These are phyloP conservation scores for Acanthosepion lycidas DNA, from an alignment of 2,888 invertebrate genomes.

Conservation along the genomic window DNA sequence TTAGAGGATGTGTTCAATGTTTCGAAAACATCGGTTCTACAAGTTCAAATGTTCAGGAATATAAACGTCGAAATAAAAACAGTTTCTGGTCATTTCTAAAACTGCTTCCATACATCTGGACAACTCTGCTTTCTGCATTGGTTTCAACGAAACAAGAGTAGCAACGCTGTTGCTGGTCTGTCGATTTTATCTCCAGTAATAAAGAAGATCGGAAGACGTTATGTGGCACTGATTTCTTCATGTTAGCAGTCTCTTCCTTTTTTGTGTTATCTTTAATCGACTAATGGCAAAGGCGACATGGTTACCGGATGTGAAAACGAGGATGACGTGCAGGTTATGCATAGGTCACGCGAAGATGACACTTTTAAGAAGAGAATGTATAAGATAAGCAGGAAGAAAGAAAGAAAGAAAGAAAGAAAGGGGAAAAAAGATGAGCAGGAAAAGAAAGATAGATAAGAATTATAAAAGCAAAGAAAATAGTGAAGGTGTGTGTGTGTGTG, in stretches of 20 bases:
- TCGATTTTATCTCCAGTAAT: neutral
- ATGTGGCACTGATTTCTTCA: neutral
- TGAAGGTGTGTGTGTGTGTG: neutral
- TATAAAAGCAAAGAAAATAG: no score
- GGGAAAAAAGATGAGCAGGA: neutral
- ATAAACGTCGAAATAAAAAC: neutral
- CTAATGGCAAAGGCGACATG: neutral
- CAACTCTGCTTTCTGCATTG: neutral
- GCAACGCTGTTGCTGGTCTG: neutral
- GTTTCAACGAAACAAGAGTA: neutral
- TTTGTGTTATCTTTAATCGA: neutral
- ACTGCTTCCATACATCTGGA: neutral
- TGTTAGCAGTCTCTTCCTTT: neutral
- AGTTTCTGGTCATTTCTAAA: neutral
- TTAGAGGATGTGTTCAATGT: no score
- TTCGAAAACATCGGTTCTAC: no score
- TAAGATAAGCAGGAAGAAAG: neutral
- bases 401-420: neutral
- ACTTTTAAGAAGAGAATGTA: neutral
- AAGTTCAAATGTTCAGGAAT: no score
- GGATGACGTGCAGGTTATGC: slow-evolving; percentile 33
- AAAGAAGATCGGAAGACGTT: slow-evolving; percentile 9
- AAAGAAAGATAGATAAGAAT: neutral
- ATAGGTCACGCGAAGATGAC: neutral
- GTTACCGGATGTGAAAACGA: slow-evolving; percentile 33